These are phyloP conservation scores for Platysternon megacephalum DNA, from an alignment of 2,113 vertebrate genomes.

Conservation along the genomic window DNA sequence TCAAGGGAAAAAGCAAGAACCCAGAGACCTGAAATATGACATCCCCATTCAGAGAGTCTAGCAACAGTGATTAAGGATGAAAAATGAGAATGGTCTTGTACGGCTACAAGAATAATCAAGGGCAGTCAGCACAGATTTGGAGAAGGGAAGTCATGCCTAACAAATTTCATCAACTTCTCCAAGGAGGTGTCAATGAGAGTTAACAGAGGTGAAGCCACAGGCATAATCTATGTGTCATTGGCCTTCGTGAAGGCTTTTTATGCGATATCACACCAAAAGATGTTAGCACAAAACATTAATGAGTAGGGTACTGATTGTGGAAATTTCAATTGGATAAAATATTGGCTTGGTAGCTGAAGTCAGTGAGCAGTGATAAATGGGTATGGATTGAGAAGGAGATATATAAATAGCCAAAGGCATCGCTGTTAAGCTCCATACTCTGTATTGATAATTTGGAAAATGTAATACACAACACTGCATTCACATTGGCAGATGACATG, in stretches of 20 bases:
- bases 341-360: not conserved
- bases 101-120: not conserved
- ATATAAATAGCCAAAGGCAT: not conserved
- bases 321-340: not conserved
- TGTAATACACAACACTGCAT: not conserved
- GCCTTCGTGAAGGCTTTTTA: not conserved
- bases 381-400: not conserved
- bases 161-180: not conserved
- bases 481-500: not conserved
- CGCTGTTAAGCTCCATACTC: not conserved
- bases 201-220: not conserved
- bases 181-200: not conserved
- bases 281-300: not conserved
- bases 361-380: not conserved
- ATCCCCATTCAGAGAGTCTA: rapidly evolving
- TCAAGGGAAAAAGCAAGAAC: not conserved
- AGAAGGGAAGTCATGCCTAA: not conserved
- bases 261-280: not conserved
- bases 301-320: not conserved
- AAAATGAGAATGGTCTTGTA: not conserved
- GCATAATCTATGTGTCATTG: not conserved
- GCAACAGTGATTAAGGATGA: not conserved
- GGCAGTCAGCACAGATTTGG: not conserved
- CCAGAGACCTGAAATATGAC: not conserved
- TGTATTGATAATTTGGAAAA: not conserved